Conservation (phyloP, 2,797 vertebrate species). For the Hirundo rustica region DNA sequence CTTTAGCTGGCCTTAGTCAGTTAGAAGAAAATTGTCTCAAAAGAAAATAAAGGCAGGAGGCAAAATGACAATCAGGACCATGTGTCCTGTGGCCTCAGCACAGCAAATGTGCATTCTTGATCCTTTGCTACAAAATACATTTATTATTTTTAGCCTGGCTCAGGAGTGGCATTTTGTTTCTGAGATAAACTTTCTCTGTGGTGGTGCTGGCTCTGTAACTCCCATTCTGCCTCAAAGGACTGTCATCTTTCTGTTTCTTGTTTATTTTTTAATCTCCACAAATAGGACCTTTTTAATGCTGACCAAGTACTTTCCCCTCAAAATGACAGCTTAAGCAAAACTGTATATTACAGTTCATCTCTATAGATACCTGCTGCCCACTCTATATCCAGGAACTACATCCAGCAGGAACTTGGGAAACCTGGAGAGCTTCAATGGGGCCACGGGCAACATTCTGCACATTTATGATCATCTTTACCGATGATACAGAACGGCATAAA, state of each 20-base stretch:
- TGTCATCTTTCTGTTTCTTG: background rate
- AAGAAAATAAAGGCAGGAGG: background rate
- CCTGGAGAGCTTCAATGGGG: background rate
- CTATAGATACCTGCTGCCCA: background rate
- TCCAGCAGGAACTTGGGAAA: background rate
- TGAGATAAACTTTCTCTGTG: background rate
- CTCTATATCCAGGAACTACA: background rate
- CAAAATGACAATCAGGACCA: background rate
- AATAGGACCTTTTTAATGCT: background rate
- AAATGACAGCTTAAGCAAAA: background rate
- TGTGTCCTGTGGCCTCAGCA: background rate
- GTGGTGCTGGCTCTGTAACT: background rate
- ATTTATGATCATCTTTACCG: background rate
- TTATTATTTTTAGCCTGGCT: background rate
- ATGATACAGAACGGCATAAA: background rate
- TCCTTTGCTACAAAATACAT: background rate
- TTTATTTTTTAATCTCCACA: background rate
- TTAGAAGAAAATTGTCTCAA: background rate
- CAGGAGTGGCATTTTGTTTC: background rate
- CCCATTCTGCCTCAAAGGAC: background rate
- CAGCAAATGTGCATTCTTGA: background rate
- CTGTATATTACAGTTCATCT: background rate
- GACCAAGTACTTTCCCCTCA: background rate
- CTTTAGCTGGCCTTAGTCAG: background rate
- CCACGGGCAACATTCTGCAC: background rate